A percentile compares a stretch with the other conserved stretches of the same genome.
Conservation (phyloP, 1,140 invertebrate genomes). For the Orius insidiosus region DNA sequence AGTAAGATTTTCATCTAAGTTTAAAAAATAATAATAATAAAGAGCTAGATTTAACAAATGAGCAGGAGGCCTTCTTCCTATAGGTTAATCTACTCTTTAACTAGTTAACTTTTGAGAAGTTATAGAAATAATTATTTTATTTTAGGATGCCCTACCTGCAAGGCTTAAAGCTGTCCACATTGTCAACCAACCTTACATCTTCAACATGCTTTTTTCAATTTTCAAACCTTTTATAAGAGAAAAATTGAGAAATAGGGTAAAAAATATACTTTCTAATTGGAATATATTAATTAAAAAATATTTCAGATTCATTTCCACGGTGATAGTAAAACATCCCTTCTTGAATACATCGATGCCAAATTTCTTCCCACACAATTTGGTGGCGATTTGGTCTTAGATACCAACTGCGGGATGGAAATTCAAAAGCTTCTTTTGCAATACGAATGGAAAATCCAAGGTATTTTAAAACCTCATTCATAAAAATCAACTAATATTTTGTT, state of each 20-base stretch:
- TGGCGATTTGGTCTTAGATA: constrained; percentile 36
- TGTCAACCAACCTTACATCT: constrained; percentile 72
- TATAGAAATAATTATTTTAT: too few relatives aligned
- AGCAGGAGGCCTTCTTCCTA: too few relatives aligned
- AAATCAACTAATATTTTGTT: too few relatives aligned
- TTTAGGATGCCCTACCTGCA: constrained; percentile 42
- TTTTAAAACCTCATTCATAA: constrained; percentile 10
- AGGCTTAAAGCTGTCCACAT: constrained; percentile 73
- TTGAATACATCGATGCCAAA: constrained; percentile 39
- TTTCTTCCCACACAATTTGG: constrained; percentile 48
- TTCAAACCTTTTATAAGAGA: constrained; percentile 72
- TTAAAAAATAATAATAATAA: neutral
- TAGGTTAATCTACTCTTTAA: too few relatives aligned
- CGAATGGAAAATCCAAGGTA: constrained; percentile 36
- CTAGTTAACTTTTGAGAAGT: constrained; percentile 1
- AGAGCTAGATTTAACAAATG: too few relatives aligned
- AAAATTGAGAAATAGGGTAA: constrained; percentile 45
- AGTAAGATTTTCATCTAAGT: constrained; percentile 27
- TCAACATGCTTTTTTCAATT: constrained; percentile 70
- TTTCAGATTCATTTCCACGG: constrained; percentile 53
- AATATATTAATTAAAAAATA: neutral
- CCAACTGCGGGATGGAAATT: constrained; percentile 30
- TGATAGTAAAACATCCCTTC: constrained; percentile 42
- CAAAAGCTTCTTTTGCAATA: constrained; percentile 34
- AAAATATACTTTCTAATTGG: constrained; percentile 10